These are phyloP conservation scores for Sapayoa aenigma DNA, from an alignment of 2,113 vertebrate species.

Conservation along the genomic window DNA sequence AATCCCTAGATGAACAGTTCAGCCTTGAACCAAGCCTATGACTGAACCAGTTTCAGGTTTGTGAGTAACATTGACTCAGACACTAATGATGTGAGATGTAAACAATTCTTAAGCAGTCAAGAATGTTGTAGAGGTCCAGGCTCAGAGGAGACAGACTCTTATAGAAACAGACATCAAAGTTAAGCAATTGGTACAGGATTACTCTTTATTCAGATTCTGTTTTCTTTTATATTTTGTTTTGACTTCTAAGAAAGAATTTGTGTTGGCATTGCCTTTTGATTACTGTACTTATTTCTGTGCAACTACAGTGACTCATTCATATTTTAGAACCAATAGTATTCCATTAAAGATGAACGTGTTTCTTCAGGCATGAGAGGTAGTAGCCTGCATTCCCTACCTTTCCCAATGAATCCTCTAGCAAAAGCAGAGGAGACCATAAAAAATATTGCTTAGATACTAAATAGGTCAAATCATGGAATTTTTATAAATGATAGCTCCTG, in stretches of 20 bases:
- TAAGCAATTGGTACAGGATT: background rate
- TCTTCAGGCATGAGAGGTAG: background rate
- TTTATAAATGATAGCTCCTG: background rate
- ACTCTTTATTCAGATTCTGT: background rate
- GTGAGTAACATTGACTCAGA: background rate
- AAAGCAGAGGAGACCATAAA: background rate
- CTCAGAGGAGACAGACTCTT: background rate
- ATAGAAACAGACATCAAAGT: background rate
- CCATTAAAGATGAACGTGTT: background rate
- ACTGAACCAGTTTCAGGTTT: background rate
- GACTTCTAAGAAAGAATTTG: background rate
- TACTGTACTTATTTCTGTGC: background rate
- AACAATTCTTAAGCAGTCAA: background rate
- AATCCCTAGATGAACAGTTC: background rate
- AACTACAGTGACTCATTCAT: background rate
- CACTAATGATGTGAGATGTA: background rate
- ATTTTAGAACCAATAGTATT: background rate
- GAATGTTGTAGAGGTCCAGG: background rate
- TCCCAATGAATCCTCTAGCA: background rate
- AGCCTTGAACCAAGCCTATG: background rate
- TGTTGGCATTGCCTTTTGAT: background rate
- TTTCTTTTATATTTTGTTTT: background rate
- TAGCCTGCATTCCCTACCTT: background rate
- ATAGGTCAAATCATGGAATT: background rate
- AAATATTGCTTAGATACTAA: background rate